Conservation (phyloP, 2,797 vertebrate genomes). For the Streptopelia turtur region DNA sequence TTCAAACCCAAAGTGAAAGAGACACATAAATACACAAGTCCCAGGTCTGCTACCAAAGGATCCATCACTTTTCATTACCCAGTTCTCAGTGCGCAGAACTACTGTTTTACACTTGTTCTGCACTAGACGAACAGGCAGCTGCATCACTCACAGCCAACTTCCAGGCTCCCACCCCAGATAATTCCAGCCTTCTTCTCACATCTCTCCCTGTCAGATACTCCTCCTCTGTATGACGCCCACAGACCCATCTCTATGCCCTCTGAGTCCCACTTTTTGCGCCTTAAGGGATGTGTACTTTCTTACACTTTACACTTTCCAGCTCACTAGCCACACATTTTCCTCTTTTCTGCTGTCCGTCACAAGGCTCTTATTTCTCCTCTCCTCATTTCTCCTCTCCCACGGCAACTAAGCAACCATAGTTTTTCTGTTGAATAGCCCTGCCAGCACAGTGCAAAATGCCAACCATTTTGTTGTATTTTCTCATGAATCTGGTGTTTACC, state of each 20-base stretch:
- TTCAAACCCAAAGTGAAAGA: constrained; percentile 30
- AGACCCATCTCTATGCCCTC: not conserved
- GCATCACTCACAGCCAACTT: constrained; percentile 13
- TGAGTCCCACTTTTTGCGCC: not conserved
- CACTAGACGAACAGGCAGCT: not conserved
- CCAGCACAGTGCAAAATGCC: not conserved
- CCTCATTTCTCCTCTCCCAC: not conserved
- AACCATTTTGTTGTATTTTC: not conserved
- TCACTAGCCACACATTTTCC: not conserved
- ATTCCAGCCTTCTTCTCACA: not conserved
- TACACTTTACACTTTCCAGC: not conserved
- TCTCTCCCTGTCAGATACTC: not conserved
- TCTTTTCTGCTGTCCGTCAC: not conserved
- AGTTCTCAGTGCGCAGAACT: not conserved
- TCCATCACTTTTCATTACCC: constrained; percentile 23
- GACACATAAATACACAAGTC: not conserved
- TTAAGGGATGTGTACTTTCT: not conserved
- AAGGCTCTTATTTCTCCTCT: not conserved
- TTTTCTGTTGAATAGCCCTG: not conserved
- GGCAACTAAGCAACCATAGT: constrained; percentile 23
- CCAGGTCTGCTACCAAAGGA: not conserved
- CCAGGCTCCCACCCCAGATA: not conserved
- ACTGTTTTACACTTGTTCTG: not conserved
- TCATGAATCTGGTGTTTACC: not conserved
- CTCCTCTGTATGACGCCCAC: not conserved